Base-by-base conservation (phyloP, 2,113 vertebrate genomes). In the Balaeniceps rex region DNA sequence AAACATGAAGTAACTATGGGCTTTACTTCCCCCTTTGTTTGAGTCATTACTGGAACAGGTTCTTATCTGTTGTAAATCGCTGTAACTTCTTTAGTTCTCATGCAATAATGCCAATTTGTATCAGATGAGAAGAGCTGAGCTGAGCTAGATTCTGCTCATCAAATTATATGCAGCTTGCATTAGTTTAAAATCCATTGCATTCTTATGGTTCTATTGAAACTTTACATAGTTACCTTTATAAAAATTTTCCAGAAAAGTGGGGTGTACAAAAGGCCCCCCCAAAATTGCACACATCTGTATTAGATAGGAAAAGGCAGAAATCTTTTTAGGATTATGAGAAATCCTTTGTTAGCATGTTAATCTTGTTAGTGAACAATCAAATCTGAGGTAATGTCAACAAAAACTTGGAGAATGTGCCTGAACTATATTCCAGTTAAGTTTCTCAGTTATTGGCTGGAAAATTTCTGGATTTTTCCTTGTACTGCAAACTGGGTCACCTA, bases 201-300 rank as follows among this genome's bases (percentile, higher is more conserved):
- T 86, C 36, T 60, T 71, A 58, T 0, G 6, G 4, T 46, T 10
- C 5, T 51, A 18, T n/a, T 85, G 38, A 71, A 84, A 71, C 7
- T 82, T 87, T 51, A 7, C 9, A 22, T n/a, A 6, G 10, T 42
- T 83, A 60, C 2, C 2, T 47, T 92, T 64, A 49, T 60, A 23
- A 88, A 92, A 38, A 52, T 23, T 7, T 19, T 74, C 25, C 12
- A 88, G 29, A 58, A 64, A 25, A 18, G 4, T 26, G 7, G 16
- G 11, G 10, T 36, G 4, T 68, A 75, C 7, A 63, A 75, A 92
- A 33, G 9, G 4, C 0, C 1, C 12, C 3, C 0, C 0, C 31
- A 82, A 54, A 13, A 13, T 54, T 84, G 9, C 7, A 46, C 8
- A 25, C 18, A 46, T 19, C 38, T 64, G 10, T 49, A 88, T 81